Base-by-base conservation (phyloP, 2,797 vertebrate species). In the Adelosebastes latens region DNA sequence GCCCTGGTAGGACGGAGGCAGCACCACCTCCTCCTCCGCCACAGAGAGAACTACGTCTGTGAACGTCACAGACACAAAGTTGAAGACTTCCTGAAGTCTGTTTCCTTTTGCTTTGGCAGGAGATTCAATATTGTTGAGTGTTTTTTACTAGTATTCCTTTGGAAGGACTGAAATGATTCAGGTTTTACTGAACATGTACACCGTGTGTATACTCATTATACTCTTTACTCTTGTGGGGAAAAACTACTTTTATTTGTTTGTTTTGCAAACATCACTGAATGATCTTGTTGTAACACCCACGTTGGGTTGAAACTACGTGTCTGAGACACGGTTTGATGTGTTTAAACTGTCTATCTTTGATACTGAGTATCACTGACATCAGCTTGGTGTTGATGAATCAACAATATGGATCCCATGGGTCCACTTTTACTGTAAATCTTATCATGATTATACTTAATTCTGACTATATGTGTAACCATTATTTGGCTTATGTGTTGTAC, bases 1-100 rank as follows among this genome's bases (percentile, higher is more conserved):
- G 89, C 97, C 95, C 59, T 96, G 96, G 97, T 97, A 95, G 93
- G 77, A 87, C 10, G 72, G 36, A 76, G 64, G 34, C 49, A 62
- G 39, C 46, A 6, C n/a, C 22, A 39, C 32, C 34, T 70, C 58
- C 61, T 39, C 36, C 36, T 39, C 12, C 36, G 0, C 12, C 36
- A 39, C 36, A 14, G 18, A 81, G 63, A 86, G 52, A 94, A 82
- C 84, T 74, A 90, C 42, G 84, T 94, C 92, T 91, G 85, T 90
- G 93, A 91, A 87, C 6, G 92, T 90, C 90, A 91, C 81, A 80
- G 91, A 92, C 88, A 88, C 77, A 70, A 80, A 81, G 92, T 93
- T 81, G 42, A 80, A 77, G 87, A 89, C 87, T 90, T 58, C 69
- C 59, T 84, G 77, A 83, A 89, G 90, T 92, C 88, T 80, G 67